Evolutionary conservation across 2,113 vertebrate genomes (phyloP), one percentile per base, ranked within the genome.

Genomic region (Entelurus aequoreus): DNA sequence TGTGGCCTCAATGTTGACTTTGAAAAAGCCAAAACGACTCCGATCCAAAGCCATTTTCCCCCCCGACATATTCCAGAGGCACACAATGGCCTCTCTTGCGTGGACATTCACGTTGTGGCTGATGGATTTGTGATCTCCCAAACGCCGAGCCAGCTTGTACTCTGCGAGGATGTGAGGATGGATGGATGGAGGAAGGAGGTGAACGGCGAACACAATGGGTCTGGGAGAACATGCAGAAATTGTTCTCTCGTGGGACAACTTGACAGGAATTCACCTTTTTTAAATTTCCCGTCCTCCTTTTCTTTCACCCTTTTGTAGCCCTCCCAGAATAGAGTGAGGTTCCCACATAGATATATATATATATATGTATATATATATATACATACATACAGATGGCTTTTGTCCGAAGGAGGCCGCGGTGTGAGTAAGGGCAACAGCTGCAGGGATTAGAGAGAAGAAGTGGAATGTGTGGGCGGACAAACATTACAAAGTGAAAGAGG

Each of bases 351-450:
- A 56, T 64, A 48, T 66, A 63, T 21, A 59, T 28, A 28, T 4
- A 28, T 28, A 28, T 3, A 28, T 28, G 3, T 3, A 28, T 28
- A 28, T 28, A 28, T 28, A 28, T 60, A 54, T 57, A 36, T 19
- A 61, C 28, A 28, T 4, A 28, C 28, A 28, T 40, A 52, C 51
- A 52, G 14, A 47, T 52, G 68, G 60, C 62, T 75, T 75, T 72
- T 80, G 72, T 79, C 72, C 76, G 69, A 61, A 74, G 60, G 69
- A 74, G 73, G 70, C 65, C 62, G 63, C 57, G 59, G 71, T 66
- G 61, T 80, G 81, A 85, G 80, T 76, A 72, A 80, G 73, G 82
- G 69, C 77, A 86, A 82, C 84, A 88, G 86, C 84, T 86, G 84
- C 81, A 77, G 49, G 82, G 81, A 84, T 85, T 83, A 60, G 44